These are phyloP conservation scores for Leiothrix lutea DNA, from an alignment of 2,113 vertebrate genomes.

Conservation along the genomic window DNA sequence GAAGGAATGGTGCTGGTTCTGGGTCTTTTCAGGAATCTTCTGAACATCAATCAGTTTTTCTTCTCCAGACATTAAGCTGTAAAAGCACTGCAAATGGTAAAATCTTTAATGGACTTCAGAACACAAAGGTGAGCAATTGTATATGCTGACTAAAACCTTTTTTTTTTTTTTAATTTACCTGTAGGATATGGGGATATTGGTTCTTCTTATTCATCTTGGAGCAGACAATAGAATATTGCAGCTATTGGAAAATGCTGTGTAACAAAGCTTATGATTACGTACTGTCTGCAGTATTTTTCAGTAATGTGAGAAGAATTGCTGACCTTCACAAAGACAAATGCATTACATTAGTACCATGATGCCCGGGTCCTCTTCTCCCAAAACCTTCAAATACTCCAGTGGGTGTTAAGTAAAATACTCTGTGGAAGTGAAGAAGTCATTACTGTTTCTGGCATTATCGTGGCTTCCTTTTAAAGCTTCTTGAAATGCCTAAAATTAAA, in stretches of 20 bases:
- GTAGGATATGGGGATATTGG: neutral
- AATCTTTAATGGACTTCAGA: neutral
- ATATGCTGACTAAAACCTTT: neutral
- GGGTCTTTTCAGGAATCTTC: neutral
- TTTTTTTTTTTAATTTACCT: neutral
- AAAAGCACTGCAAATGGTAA: neutral
- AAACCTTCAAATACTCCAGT: neutral
- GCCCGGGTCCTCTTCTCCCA: neutral
- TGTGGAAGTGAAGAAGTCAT: neutral
- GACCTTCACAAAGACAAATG: constrained; percentile 14
- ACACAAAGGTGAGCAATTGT: neutral
- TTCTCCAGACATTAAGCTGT: neutral
- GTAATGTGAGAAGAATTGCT: neutral
- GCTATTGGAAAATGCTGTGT: neutral
- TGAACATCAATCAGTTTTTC: neutral
- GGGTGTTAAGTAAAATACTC: neutral
- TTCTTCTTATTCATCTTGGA: neutral
- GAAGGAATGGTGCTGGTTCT: neutral
- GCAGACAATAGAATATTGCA: neutral
- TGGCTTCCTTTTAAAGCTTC: neutral
- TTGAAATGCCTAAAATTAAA: constrained; percentile 16
- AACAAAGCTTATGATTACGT: neutral
- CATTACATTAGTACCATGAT: neutral
- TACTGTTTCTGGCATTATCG: neutral
- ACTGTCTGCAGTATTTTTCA: neutral